Evolutionary conservation across 2,888 invertebrate genomes (phyloP), one percentile per base, ranked within the genome.

Genomic region (Phlogophora meticulosa): DNA sequence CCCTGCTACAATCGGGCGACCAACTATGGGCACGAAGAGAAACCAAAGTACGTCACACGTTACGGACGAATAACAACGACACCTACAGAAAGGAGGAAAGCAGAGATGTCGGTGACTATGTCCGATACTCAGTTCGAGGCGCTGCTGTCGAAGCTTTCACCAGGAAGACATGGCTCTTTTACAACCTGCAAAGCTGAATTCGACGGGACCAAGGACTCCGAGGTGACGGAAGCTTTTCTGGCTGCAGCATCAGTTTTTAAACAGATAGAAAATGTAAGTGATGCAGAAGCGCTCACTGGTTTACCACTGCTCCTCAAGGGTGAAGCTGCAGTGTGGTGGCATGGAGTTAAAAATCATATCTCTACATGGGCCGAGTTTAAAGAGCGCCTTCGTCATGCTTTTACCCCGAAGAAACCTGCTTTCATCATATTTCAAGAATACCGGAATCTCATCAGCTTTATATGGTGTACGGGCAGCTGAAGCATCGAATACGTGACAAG

Each of bases 301-400:
- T n/a, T 65, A 17, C 57, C 65, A 38, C 42, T 64, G 2, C 38
- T 65, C 10, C 45, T 64, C 15, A 46, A 32, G 7, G 45, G 46
- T 4, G 58, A 65, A 36, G 40, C 52, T 36, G 65, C 58, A 28
- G 38, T 65, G 34, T 65, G 65, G 58, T 65, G 45, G 61, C 61
- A 62, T 11, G 53, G 53, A n/a, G 32, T 55, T 1, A 55, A 48
- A n/a, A 40, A 36, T 0, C 38, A 53, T 9, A 49, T 63, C n/a
- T 52, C 24, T 1, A 52, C 58, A 15, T 52, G 58, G 57, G 28
- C 5, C 0, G 28, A 58, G 0, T 57, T 58, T 4, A 2, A 51
- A 38, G 45, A 51, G 11, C 58, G 52, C 20, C 38, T 65, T 0
- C 64, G 58, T 20, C 28, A 52, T 45, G n/a, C 55, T 56, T 56